Evolutionary conservation across 2,113 vertebrate species (phyloP).

Genomic region (Cottus gobio): DNA sequence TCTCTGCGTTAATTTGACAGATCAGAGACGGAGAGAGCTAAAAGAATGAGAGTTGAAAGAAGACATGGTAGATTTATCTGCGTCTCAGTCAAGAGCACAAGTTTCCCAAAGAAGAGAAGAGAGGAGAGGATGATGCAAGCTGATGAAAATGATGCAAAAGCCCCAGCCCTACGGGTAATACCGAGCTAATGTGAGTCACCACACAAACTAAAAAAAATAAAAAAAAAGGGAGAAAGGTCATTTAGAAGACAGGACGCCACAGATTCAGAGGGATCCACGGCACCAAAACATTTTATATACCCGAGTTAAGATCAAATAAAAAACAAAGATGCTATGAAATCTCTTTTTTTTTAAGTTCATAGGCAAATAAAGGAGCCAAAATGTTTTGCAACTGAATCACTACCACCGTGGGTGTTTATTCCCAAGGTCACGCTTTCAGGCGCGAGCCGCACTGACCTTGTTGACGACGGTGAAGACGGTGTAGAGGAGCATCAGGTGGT

Average conservation of each 20-base stretch:
- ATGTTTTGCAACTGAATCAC: background rate
- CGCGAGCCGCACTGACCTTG: slow-evolving; percentile 85
- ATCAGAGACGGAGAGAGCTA: slow-evolving; percentile 66
- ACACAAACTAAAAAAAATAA: slow-evolving; percentile 51
- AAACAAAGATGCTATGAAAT: background rate
- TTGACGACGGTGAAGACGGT: slow-evolving; percentile 89
- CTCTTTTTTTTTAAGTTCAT: background rate
- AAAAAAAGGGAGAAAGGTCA: slow-evolving; percentile 65
- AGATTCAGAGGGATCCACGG: slow-evolving; percentile 24
- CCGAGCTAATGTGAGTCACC: slow-evolving; percentile 73
- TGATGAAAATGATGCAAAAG: slow-evolving; percentile 84
- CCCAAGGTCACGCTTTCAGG: background rate
- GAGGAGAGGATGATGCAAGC: slow-evolving; percentile 79
- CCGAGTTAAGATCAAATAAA: background rate
- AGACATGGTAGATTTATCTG: slow-evolving; percentile 75
- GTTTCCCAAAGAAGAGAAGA: slow-evolving; percentile 77
- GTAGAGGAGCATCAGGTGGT: slow-evolving; percentile 92
- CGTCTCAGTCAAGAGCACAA: slow-evolving; percentile 73
- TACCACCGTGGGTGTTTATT: background rate
- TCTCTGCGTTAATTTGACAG: slow-evolving; percentile 63
- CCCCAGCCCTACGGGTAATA: slow-evolving; percentile 72
- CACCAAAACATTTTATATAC: slow-evolving; percentile 24
- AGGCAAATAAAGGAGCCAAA: background rate
- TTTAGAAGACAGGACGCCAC: slow-evolving; percentile 52
- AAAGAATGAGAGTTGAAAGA: slow-evolving; percentile 69